These are phyloP conservation scores for Agrotis puta DNA, from an alignment of 2,888 invertebrate genomes.

Conservation along the genomic window DNA sequence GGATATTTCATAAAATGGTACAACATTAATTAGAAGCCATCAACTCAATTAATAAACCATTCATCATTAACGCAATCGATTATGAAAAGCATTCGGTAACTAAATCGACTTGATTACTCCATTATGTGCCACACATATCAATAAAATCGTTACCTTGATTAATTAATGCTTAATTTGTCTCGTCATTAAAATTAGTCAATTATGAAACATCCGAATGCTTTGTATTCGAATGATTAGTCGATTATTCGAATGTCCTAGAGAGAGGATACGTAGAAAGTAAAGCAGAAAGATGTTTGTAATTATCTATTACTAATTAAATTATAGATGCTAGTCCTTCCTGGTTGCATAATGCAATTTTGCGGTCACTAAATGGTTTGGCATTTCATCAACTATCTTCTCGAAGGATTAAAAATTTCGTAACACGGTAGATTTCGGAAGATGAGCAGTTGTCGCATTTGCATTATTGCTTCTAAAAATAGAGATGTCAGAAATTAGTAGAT, in stretches of 20 bases:
- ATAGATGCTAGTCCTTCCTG: constrained; percentile 18
- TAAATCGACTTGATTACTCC: constrained; percentile 46
- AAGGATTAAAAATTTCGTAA: not conserved
- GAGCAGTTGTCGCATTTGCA: too few relatives aligned
- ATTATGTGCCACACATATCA: constrained; percentile 29
- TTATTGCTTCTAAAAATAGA: too few relatives aligned
- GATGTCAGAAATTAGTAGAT: too few relatives aligned
- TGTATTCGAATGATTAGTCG: constrained; percentile 44
- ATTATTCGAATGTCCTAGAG: constrained; percentile 30
- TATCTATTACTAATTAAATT: constrained; percentile 43
- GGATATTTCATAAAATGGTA: constrained; percentile 38
- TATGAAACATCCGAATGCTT: constrained; percentile 37
- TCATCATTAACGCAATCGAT: constrained; percentile 33
- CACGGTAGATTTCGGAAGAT: not conserved
- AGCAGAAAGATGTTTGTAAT: constrained; percentile 35
- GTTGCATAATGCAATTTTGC: constrained; percentile 15
- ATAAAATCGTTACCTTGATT: constrained; percentile 40
- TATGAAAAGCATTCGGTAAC: constrained; percentile 38
- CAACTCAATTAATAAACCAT: constrained; percentile 48
- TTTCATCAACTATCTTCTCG: not conserved
- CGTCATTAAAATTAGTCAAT: constrained; percentile 38
- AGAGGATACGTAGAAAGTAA: constrained; percentile 35
- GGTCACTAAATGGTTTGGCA: not conserved
- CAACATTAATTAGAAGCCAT: constrained; percentile 36
- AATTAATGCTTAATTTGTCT: constrained; percentile 47